Percentiles rank a stretch among this genome's conserved stretches.
Evolutionary conservation across 2,113 vertebrate species (phyloP).

Genomic region (Nibea coibor): DNA sequence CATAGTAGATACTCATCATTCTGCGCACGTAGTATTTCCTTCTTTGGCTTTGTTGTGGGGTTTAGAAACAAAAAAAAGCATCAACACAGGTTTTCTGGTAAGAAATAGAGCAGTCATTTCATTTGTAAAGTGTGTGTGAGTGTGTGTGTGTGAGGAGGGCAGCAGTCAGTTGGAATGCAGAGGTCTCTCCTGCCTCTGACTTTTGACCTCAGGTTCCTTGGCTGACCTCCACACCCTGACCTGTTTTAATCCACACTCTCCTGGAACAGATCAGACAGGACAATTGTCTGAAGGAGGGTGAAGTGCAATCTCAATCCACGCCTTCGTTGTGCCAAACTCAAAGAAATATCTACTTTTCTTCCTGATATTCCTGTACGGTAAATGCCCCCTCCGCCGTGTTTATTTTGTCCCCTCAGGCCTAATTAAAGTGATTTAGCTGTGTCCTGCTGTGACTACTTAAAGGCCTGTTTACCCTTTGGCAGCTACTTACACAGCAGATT

Average conservation of each 20-base stretch:
- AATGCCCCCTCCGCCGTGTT: neutral
- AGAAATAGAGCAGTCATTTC: conserved; percentile 38
- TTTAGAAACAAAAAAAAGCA: conserved; percentile 15
- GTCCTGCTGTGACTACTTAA: conserved; percentile 27
- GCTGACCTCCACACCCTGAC: conserved; percentile 77
- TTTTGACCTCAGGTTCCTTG: conserved; percentile 74
- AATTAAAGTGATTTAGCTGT: conserved; percentile 22
- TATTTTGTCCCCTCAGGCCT: neutral
- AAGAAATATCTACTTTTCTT: neutral
- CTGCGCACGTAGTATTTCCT: conserved; percentile 35
- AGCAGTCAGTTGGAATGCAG: conserved; percentile 79
- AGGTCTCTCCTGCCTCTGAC: conserved; percentile 78
- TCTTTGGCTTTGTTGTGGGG: conserved; percentile 48
- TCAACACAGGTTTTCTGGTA: conserved; percentile 12
- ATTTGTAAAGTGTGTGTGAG: conserved; percentile 12
- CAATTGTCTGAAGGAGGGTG: neutral
- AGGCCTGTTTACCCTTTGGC: conserved; percentile 38
- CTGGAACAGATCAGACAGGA: conserved; percentile 66
- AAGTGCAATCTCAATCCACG: conserved; percentile 19
- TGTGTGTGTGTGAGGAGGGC: conserved; percentile 41
- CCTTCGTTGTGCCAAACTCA: neutral
- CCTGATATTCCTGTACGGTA: neutral
- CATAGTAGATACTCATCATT: conserved; percentile 37
- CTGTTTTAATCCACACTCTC: conserved; percentile 77
- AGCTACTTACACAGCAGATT: conserved; percentile 11